These are phyloP conservation scores for Chloroceryle inda DNA, from an alignment of 2,797 vertebrate genomes.

Conservation along the genomic window DNA sequence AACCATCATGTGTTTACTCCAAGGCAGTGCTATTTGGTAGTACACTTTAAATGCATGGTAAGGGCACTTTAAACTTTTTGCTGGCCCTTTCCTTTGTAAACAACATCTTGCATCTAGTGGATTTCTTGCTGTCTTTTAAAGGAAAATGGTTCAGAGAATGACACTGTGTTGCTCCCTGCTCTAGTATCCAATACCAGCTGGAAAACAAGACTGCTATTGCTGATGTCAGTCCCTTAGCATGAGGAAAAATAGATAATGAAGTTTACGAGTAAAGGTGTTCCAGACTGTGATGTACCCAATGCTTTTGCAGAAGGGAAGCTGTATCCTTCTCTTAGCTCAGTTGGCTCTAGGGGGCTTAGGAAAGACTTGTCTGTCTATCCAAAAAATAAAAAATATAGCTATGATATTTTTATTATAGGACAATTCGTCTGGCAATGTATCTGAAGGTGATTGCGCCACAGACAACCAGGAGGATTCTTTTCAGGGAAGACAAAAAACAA, in stretches of 20 bases:
- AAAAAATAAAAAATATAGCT: constrained; percentile 58
- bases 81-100: constrained; percentile 8
- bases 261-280: background rate
- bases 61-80: constrained; percentile 15
- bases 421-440: constrained; percentile 94
- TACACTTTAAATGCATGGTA: background rate
- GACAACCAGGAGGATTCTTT: constrained; percentile 89
- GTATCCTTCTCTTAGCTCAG: constrained; percentile 3
- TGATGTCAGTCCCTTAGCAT: background rate
- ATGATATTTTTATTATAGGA: constrained; percentile 84
- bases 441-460: constrained; percentile 91
- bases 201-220: background rate
- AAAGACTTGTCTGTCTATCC: constrained; percentile 38
- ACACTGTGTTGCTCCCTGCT: background rate
- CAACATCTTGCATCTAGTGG: background rate
- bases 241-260: background rate
- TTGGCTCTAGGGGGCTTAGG: background rate
- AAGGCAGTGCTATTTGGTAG: background rate
- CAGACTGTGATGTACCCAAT: background rate
- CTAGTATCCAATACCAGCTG: background rate
- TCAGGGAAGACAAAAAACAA: constrained; percentile 88
- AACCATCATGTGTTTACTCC: background rate
- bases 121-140: constrained; percentile 4
- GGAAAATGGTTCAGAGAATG: background rate
- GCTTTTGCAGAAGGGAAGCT: constrained; percentile 41